Evolutionary conservation across 1,140 invertebrate genomes (phyloP).

Genomic region (Protaetia brevitarsis): DNA sequence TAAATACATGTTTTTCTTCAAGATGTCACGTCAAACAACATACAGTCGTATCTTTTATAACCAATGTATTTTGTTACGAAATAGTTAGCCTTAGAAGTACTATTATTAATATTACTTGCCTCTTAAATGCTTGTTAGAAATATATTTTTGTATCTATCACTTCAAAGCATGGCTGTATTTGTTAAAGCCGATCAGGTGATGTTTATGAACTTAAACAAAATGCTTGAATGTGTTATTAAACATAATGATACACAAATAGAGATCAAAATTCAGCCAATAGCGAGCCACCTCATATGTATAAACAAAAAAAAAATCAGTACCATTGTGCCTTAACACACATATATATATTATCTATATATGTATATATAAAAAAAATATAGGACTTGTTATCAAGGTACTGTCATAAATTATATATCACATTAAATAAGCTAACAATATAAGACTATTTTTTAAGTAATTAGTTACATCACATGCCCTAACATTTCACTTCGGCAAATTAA

Average conservation of each 20-base stretch:
- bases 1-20: no score
- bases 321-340: slow-evolving; percentile 26
- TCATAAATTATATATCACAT: slow-evolving; percentile 34
- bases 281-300: slow-evolving; percentile 27
- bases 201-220: not conserved
- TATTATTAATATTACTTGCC: no score
- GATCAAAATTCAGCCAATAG: slow-evolving; percentile 31
- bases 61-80: no score
- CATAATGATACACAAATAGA: slow-evolving; percentile 24
- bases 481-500: no score
- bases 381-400: slow-evolving; percentile 27
- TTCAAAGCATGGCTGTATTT: not conserved
- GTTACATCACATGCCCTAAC: not conserved
- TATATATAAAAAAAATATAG: slow-evolving; percentile 28
- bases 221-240: slow-evolving; percentile 20
- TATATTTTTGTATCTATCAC: not conserved
- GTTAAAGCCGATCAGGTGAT: not conserved
- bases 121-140: not conserved
- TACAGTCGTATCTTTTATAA: no score
- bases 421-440: slow-evolving; percentile 32
- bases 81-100: no score
- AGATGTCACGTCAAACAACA: no score
- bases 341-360: not conserved
- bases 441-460: slow-evolving; percentile 15
- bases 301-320: slow-evolving; percentile 33